Percentiles rank a stretch among this genome's conserved stretches.
phyloP scores from a whole-genome alignment of 2,113 vertebrate species.

The Proteles cristata region DNA sequence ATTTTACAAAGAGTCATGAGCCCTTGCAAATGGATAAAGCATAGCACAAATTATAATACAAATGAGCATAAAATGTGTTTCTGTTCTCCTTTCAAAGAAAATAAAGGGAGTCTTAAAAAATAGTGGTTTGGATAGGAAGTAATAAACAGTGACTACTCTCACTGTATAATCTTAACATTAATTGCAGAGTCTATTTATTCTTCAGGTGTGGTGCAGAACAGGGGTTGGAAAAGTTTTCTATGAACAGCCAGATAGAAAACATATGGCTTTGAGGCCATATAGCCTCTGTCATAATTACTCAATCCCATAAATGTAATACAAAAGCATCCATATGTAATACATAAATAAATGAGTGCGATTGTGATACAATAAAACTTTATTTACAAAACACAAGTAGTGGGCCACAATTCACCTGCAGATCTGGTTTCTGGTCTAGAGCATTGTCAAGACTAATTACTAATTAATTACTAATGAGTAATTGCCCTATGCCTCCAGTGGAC shows the following conservation, averaged over 20 bases:
- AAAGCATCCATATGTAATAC: not conserved
- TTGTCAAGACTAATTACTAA: not conserved
- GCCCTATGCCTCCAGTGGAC: not conserved
- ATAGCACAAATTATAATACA: not conserved
- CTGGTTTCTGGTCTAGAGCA: not conserved
- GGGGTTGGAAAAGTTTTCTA: not conserved
- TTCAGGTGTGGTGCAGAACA: not conserved
- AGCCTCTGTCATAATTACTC: not conserved
- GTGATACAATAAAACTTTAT: not conserved
- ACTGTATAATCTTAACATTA: not conserved
- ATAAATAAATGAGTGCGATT: not conserved
- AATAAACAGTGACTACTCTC: not conserved
- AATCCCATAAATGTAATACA: not conserved
- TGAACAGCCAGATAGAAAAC: not conserved
- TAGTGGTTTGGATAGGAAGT: not conserved
- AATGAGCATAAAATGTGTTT: slow-evolving; percentile 41
- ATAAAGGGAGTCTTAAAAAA: not conserved
- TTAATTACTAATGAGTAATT: not conserved
- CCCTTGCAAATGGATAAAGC: not conserved
- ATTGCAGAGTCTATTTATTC: not conserved
- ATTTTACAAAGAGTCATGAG: not conserved
- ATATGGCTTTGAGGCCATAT: not conserved
- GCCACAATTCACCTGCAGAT: not conserved
- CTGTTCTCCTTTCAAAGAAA: not conserved
- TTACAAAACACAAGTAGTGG: not conserved